Percentiles rank a stretch among this genome's conserved stretches.
Evolutionary conservation across 2,797 vertebrate genomes (phyloP).

Genomic region (Ptychobarbus kaznakovi): DNA sequence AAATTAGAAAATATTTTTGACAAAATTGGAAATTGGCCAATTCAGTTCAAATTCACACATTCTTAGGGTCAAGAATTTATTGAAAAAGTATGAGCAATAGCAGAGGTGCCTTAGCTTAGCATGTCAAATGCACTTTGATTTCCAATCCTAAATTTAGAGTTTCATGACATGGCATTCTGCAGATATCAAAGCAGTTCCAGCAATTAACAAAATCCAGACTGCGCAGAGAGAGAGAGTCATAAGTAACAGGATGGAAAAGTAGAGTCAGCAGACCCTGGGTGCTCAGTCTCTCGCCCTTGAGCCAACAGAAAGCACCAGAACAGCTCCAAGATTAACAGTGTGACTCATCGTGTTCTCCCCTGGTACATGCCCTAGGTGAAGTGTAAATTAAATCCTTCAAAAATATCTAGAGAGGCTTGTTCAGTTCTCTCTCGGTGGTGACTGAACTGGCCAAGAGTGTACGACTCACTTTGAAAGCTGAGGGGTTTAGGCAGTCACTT

Average conservation of each 20-base stretch:
- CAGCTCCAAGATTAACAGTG: slow-evolving; percentile 58
- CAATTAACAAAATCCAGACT: slow-evolving; percentile 45
- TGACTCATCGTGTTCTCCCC: slow-evolving; percentile 54
- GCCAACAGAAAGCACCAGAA: slow-evolving; percentile 39
- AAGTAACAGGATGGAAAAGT: slow-evolving; percentile 38
- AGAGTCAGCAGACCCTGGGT: slow-evolving; percentile 48
- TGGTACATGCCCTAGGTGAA: slow-evolving; percentile 44
- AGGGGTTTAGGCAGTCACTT: slow-evolving; percentile 34
- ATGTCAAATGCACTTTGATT: slow-evolving; percentile 36
- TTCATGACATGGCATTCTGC: slow-evolving; percentile 30
- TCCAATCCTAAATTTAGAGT: slow-evolving; percentile 37
- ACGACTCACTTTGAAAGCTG: slow-evolving; percentile 21
- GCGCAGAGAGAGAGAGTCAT: slow-evolving; percentile 31
- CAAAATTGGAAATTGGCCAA: no score
- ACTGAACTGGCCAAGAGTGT: slow-evolving; percentile 7
- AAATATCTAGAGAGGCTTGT: slow-evolving; percentile 41
- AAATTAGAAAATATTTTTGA: no score
- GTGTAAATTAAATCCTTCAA: slow-evolving; percentile 57
- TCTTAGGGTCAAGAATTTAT: neutral
- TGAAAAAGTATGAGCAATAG: neutral
- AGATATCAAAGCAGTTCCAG: slow-evolving; percentile 41
- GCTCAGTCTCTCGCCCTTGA: slow-evolving; percentile 19
- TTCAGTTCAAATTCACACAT: neutral
- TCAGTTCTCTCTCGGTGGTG: slow-evolving; percentile 5
- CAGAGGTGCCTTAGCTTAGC: neutral